Percentiles rank a stretch among this genome's conserved stretches.
phyloP scores from a whole-genome alignment of 2,888 invertebrate genomes.

The Aspidapion aeneum region DNA sequence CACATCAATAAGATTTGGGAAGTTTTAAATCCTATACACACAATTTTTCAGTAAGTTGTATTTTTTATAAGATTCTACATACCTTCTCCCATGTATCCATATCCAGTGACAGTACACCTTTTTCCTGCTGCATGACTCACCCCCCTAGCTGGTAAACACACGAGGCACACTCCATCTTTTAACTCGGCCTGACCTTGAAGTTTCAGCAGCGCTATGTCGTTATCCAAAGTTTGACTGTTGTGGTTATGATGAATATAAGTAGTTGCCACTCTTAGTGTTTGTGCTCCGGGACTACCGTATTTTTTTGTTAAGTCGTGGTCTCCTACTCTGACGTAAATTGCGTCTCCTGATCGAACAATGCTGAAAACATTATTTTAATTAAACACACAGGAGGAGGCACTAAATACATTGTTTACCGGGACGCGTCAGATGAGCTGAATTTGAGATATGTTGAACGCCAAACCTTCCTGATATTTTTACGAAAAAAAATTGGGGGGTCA shows the following conservation, averaged over 20 bases:
- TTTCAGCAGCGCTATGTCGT: conserved; percentile 89
- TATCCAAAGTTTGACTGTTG: conserved; percentile 90
- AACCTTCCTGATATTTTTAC: no score
- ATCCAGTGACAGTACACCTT: conserved; percentile 89
- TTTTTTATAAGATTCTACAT: no score
- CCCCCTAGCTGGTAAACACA: conserved; percentile 85
- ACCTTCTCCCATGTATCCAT: conserved; percentile 96
- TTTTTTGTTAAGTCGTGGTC: conserved; percentile 89
- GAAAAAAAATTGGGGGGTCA: no score
- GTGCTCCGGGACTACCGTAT: conserved; percentile 88
- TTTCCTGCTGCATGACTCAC: conserved; percentile 87
- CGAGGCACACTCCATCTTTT: conserved; percentile 80
- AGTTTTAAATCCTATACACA: no score
- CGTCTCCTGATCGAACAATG: conserved; percentile 90
- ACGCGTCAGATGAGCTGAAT: no score
- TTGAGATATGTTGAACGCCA: no score
- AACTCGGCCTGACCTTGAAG: conserved; percentile 85
- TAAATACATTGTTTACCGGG: no score
- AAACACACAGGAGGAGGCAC: neutral
- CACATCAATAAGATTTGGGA: no score
- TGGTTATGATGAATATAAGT: conserved; percentile 96
- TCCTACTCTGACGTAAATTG: conserved; percentile 89
- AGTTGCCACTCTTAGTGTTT: conserved; percentile 85
- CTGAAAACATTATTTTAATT: conserved; percentile 48
- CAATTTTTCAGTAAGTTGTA: no score